Conservation (phyloP, 2,113 vertebrate species). For the Myotis brandtii region DNA sequence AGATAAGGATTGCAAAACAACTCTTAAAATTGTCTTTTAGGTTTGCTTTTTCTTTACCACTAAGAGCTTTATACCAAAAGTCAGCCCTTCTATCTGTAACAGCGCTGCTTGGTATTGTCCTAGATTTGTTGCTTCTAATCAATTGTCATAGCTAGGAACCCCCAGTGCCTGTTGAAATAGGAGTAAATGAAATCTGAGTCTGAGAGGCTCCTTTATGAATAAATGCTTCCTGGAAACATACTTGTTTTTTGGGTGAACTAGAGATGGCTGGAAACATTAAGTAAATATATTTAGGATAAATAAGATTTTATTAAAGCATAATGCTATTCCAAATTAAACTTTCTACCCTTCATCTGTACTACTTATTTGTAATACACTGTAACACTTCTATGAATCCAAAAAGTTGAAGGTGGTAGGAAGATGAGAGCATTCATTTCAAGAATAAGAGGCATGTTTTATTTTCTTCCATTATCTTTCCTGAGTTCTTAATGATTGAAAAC, state of each 20-base stretch:
- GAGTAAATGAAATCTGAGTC: not conserved
- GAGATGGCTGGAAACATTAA: not conserved
- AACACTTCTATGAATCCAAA: not conserved
- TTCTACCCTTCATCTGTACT: not conserved
- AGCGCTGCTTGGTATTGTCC: not conserved
- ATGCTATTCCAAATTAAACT: constrained; percentile 28
- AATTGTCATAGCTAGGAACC: not conserved
- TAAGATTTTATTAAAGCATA: constrained; percentile 16
- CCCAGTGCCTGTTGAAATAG: not conserved
- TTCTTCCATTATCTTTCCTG: constrained; percentile 31
- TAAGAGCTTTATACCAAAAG: not conserved
- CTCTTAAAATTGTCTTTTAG: constrained; percentile 13
- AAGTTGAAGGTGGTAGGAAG: not conserved
- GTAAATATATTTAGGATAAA: not conserved
- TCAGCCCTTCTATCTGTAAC: not conserved
- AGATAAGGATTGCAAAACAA: constrained; percentile 9
- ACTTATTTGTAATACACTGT: not conserved
- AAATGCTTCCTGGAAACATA: constrained; percentile 3
- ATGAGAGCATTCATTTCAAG: not conserved
- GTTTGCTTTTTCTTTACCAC: constrained; percentile 28
- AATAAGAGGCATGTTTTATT: constrained; percentile 3
- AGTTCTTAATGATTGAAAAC: constrained; percentile 8
- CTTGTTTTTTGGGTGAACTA: not conserved
- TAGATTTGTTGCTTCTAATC: not conserved
- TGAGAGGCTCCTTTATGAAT: not conserved